Percentiles rank a stretch among this genome's conserved stretches.
Conservation (phyloP, 2,113 vertebrate species). For the Lamprotornis superbus region DNA sequence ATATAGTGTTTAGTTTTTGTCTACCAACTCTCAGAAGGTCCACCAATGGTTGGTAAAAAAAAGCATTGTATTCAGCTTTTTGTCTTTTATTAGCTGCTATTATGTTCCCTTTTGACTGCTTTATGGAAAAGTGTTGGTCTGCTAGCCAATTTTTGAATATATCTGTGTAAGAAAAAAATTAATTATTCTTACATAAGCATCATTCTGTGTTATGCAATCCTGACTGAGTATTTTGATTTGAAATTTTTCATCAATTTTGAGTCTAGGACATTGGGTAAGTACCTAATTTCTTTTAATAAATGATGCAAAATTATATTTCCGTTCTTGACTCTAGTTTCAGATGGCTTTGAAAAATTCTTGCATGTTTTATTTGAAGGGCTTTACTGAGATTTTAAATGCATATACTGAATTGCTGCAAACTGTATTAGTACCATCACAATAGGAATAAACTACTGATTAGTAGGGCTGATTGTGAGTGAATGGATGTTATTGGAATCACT, state of each 20-base stretch:
- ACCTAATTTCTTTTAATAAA: not conserved
- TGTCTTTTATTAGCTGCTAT: not conserved
- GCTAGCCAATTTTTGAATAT: not conserved
- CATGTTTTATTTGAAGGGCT: not conserved
- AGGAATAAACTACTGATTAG: not conserved
- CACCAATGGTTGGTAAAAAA: not conserved
- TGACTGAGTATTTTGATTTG: not conserved
- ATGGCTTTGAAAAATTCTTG: not conserved
- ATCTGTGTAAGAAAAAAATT: not conserved
- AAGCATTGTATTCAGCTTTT: not conserved
- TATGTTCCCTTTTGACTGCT: not conserved
- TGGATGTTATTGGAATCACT: not conserved
- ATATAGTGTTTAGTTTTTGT: constrained; percentile 7
- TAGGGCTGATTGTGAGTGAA: not conserved
- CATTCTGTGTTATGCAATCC: not conserved
- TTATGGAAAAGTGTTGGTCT: not conserved
- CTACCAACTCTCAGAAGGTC: not conserved
- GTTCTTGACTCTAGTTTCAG: not conserved
- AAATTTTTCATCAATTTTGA: not conserved
- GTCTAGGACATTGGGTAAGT: not conserved
- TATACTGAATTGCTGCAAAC: not conserved
- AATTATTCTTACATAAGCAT: not conserved
- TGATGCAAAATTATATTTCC: not conserved
- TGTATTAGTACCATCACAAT: not conserved
- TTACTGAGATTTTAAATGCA: not conserved